Base-by-base conservation (phyloP, 1,140 invertebrate species). In the Campoletis sonorensis region DNA sequence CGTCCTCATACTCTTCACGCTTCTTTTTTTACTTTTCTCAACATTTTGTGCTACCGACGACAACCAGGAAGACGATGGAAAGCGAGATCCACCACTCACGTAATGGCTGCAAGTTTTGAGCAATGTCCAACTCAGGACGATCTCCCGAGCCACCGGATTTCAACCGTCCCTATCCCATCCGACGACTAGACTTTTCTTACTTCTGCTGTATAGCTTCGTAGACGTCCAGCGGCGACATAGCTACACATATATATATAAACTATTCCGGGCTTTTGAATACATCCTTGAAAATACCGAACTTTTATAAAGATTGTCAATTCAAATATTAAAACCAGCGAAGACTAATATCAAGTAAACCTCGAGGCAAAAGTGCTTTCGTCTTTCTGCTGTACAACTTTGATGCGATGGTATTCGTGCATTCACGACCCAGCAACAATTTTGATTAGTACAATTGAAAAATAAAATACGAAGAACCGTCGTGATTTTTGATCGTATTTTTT, bases 81-180 rank as follows among this genome's bases (percentile, higher is more conserved):
- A 78, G 27, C 49, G 72, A 58, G 45, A 75, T 40, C 73, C 81
- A 33, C 79, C 80, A 81, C 84, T 85, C 84, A 54, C 83, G 82
- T 86, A 87, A 88, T 84, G 84, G 83, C 80, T 80, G 40, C 81
- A 88, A 88, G 84, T 89, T 90, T 89, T 88, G 87, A 89, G 85
- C 84, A 84, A 89, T 88, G 88, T 86, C 87, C 87, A 84, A 84
- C 79, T 83, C 76, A 68, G 51, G 76, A 73, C 79, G 73, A 82
- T 79, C 72, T 76, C 75, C 79, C 27, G 21, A 58, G 45, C 67
- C 82, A 79, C 45, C 45, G 76, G 21, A 67, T 78, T 78, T 78
- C 68, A 61, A 45, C 76, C 45, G 30, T 68, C 15, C 15, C 68
- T 37, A 26, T 61, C 67, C 33, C 51, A 27, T 58, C 27, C 51